Evolutionary conservation across 2,888 invertebrate genomes (phyloP), one percentile per base, ranked within the genome.

Genomic region (Papilio protenor): DNA sequence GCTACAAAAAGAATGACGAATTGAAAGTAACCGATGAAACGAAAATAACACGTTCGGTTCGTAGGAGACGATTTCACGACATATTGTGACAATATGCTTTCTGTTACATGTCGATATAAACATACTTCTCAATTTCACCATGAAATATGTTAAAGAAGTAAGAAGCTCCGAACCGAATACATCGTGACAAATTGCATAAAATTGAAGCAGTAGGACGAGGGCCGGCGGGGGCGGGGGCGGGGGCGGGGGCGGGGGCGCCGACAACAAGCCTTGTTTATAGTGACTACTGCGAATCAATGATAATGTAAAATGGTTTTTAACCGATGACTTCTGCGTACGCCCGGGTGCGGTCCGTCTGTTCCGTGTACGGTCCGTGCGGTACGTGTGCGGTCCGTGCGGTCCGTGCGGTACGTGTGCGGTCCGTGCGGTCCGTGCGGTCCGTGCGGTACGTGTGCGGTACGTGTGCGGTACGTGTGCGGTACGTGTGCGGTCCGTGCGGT

Each of bases 271-370:
- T 59, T 12, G 57, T 59, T 59, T 8, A 23, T 59, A 23, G 21
- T 21, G 21, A 23, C 14, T 11, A 14, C 27, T 12, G 61, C 27
- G 14, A 27, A 27, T 23, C 61, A 18, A 55, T 55, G 61, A 23
- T 61, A 27, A 14, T 14, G 61, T 27, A 14, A 23, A 16, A 61
- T 16, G 61, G 27, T 27, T 61, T 61, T 3, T 4, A 14, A 61
- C 4, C 14, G 12, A 27, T 14, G 52, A 71, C 27, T 27, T 27
- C 14, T 64, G 64, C 66, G 73, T n/a, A 21, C 77, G 73, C 77
- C 75, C 72, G 95, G 90, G 33, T 33, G 33, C 33, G 33, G 33
- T 33, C 33, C 33, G 33, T 33, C 33, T 33, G 33, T 2, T 33
- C 33, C 33, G 33, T 33, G 33, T 33, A 5, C 33, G 33, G 33